phyloP scores from a whole-genome alignment of 2,113 vertebrate species.

The Xiphophorus hellerii region DNA sequence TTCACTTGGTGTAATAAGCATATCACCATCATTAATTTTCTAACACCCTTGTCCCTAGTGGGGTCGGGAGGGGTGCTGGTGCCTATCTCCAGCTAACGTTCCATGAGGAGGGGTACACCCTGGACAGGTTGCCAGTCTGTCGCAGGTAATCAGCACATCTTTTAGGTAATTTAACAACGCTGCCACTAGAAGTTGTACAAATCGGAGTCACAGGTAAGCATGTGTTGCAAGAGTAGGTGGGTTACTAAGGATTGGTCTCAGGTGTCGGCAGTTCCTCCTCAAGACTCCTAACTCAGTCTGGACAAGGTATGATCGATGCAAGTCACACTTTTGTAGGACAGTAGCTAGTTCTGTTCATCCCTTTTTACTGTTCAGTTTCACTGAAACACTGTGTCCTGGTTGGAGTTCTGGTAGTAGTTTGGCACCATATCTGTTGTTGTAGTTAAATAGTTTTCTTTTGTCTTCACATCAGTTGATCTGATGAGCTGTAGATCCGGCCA shows the following conservation, averaged over 20 bases:
- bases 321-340: background rate
- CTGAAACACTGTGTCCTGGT: background rate
- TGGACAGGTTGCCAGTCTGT: no score
- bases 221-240: background rate
- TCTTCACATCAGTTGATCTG: background rate
- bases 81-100: no score
- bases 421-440: background rate
- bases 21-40: no score
- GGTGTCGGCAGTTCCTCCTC: background rate
- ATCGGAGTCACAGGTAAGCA: background rate
- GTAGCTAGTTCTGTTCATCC: conserved; percentile 2
- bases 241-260: background rate
- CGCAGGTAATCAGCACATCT: background rate
- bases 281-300: background rate
- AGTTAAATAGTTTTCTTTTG: background rate
- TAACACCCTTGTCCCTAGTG: no score
- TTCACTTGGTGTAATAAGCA: background rate
- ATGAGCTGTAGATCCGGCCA: background rate
- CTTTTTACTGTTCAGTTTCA: background rate
- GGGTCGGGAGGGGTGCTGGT: no score
- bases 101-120: no score
- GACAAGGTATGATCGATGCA: background rate
- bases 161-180: background rate
- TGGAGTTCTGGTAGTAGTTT: conserved; percentile 1
- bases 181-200: background rate